phyloP scores from a whole-genome alignment of 2,888 invertebrate species.

The Carpatolechia fugitivella region DNA sequence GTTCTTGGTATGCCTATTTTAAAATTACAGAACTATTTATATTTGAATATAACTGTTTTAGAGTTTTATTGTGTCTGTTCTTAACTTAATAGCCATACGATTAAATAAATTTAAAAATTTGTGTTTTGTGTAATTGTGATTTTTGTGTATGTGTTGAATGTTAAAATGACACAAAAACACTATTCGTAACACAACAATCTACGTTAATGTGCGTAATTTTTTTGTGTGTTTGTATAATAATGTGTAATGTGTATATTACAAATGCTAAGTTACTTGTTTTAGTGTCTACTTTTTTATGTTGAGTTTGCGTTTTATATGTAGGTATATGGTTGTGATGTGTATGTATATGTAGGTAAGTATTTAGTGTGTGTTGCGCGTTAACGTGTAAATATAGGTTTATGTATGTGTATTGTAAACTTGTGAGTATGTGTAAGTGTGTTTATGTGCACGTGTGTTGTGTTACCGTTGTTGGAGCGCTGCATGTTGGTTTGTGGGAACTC shows the following conservation, averaged over 20 bases:
- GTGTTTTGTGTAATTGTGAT: no score
- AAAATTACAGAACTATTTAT: no score
- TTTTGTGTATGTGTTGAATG: no score
- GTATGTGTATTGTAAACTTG: constrained; percentile 17
- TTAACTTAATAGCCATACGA: no score
- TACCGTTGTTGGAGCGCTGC: constrained; percentile 88
- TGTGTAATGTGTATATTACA: neutral
- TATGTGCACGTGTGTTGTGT: constrained; percentile 20
- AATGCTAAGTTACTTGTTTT: neutral
- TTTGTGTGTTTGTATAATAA: neutral
- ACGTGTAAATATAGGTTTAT: constrained; percentile 13
- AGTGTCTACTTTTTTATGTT: neutral
- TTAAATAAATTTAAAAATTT: no score
- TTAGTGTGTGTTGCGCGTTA: neutral
- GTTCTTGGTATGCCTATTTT: no score
- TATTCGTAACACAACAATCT: no score
- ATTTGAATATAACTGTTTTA: no score
- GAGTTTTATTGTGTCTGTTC: no score
- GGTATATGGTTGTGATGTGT: neutral
- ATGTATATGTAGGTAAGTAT: neutral
- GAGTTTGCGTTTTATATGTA: neutral
- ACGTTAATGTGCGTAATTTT: no score
- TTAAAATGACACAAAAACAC: no score
- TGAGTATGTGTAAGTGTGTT: constrained; percentile 4
- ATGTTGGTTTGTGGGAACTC: constrained; percentile 83